phyloP scores from a whole-genome alignment of 2,113 vertebrate species.

The Lasiurus borealis region DNA sequence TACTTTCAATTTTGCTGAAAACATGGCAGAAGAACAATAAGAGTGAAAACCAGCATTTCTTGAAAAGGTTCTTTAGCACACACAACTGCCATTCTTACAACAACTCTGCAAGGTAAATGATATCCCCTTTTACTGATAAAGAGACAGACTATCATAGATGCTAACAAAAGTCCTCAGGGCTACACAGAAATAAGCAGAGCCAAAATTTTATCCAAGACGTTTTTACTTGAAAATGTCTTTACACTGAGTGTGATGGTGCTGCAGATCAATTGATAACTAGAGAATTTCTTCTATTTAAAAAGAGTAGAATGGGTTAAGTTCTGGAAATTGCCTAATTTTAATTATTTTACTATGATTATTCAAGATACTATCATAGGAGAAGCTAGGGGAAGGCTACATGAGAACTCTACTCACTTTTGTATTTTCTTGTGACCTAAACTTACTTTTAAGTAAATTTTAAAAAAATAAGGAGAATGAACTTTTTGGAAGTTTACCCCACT shows the following conservation, averaged over 20 bases:
- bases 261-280: background rate
- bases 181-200: background rate
- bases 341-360: background rate
- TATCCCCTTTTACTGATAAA: background rate
- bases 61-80: background rate
- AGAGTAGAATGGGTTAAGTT: background rate
- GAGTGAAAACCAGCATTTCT: background rate
- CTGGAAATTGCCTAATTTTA: background rate
- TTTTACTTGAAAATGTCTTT: constrained; percentile 21
- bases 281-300: constrained; percentile 3
- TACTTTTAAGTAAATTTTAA: background rate
- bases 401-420: background rate
- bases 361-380: background rate
- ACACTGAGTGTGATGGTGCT: background rate
- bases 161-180: background rate
- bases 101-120: background rate
- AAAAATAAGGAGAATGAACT: background rate
- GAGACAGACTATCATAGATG: background rate
- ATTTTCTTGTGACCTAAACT: background rate
- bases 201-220: background rate
- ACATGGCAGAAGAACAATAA: background rate
- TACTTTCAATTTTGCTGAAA: background rate
- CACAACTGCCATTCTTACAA: background rate
- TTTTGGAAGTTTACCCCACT: background rate
- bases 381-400: background rate